A percentile compares a stretch with the other conserved stretches of the same genome.
These are phyloP conservation scores for Molorchus minor DNA, from an alignment of 2,888 invertebrate species.

Conservation along the genomic window DNA sequence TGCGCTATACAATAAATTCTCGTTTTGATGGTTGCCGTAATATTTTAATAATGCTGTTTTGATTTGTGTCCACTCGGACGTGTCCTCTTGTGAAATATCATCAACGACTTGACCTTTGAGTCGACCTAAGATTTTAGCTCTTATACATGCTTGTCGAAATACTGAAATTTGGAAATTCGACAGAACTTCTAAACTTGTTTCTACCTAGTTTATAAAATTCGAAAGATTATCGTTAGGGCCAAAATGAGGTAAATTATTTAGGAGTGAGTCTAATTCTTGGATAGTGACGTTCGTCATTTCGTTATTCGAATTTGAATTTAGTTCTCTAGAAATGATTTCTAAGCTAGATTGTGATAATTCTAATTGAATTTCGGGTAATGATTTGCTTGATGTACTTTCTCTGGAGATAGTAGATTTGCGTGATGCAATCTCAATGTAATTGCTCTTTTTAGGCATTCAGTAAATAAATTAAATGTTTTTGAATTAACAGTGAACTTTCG, in stretches of 20 bases:
- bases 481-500: neutral
- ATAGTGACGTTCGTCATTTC: neutral
- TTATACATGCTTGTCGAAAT: neutral
- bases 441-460: too few relatives aligned
- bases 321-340: neutral
- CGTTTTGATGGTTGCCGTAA: slow-evolving; percentile 6
- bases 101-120: neutral
- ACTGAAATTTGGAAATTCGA: neutral
- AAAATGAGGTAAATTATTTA: neutral
- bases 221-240: slow-evolving; percentile 3
- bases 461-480: neutral
- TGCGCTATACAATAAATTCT: neutral
- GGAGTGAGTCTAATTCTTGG: neutral
- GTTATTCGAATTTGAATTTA: neutral
- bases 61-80: neutral
- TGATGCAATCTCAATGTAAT: neutral
- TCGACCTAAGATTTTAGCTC: neutral
- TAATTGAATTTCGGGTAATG: neutral
- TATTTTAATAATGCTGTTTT: slow-evolving; percentile 9
- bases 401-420: neutral
- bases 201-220: neutral
- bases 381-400: neutral
- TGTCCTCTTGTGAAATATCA: neutral
- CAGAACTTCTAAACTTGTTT: neutral
- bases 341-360: neutral